A percentile compares a stretch with the other conserved stretches of the same genome.
These are phyloP conservation scores for Notoglanidium macrostoma DNA, from an alignment of 2,797 vertebrate species.

Conservation along the genomic window DNA sequence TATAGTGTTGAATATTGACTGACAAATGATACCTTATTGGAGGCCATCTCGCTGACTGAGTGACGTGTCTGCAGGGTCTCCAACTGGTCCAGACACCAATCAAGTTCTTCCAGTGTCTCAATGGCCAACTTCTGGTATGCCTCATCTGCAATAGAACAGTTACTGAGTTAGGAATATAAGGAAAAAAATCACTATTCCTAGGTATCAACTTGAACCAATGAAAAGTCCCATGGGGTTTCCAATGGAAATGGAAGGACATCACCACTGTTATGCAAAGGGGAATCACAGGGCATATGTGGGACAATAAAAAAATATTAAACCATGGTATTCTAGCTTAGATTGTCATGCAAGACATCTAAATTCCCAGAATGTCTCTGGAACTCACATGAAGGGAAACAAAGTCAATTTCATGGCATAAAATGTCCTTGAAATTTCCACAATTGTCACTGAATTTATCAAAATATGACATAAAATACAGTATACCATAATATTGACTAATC, in stretches of 20 bases:
- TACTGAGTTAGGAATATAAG: not conserved
- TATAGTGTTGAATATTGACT: not conserved
- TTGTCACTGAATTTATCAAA: not conserved
- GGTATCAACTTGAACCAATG: not conserved
- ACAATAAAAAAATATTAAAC: not conserved
- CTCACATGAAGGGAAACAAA: not conserved
- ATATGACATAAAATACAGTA: not conserved
- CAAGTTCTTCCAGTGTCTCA: slow-evolving; percentile 91
- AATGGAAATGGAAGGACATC: not conserved
- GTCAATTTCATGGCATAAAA: not conserved
- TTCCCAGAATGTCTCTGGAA: not conserved
- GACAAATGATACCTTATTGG: slow-evolving; percentile 84
- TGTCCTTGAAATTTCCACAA: not conserved
- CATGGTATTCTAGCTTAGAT: not conserved
- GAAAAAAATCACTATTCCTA: not conserved
- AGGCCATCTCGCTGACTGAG: slow-evolving; percentile 95
- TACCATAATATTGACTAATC: not conserved
- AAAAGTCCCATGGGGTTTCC: not conserved
- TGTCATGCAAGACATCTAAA: not conserved
- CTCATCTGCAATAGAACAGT: slow-evolving; percentile 77
- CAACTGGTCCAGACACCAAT: slow-evolving; percentile 95
- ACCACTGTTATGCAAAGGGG: not conserved
- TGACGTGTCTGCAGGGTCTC: slow-evolving; percentile 90
- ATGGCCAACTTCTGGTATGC: slow-evolving; percentile 82
- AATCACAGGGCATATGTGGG: not conserved